Evolutionary conservation across 2,888 invertebrate species (phyloP).

Genomic region (Tetramorium bicarinatum): DNA sequence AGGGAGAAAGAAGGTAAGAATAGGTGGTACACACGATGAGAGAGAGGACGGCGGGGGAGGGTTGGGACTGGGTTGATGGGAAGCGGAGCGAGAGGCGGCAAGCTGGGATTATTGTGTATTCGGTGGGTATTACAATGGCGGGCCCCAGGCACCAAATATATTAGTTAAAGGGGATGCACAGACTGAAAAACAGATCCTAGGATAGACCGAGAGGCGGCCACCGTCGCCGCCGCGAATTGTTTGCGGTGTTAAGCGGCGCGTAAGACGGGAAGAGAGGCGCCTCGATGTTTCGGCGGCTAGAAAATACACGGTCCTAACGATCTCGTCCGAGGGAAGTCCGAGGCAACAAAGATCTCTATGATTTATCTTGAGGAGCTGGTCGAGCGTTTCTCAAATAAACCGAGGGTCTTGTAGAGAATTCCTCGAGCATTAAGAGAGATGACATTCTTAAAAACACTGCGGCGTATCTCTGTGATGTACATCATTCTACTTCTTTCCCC

Average conservation of each 20-base stretch:
- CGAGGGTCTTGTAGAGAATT: not conserved
- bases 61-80: slow-evolving; percentile 41
- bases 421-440: not conserved
- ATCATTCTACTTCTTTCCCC: not conserved
- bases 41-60: not conserved
- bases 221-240: slow-evolving; percentile 35
- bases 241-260: slow-evolving; percentile 47
- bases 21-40: not conserved
- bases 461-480: not conserved
- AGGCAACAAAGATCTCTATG: slow-evolving; percentile 9
- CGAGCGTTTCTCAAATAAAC: slow-evolving; percentile 30
- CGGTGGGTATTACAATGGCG: slow-evolving; percentile 62
- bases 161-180: slow-evolving; percentile 80
- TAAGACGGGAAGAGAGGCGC: slow-evolving; percentile 17
- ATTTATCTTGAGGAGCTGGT: slow-evolving; percentile 4
- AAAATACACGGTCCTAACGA: slow-evolving; percentile 35
- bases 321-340: slow-evolving; percentile 11
- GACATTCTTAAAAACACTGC: not conserved
- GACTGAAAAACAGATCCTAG: slow-evolving; percentile 71
- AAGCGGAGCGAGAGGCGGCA: slow-evolving; percentile 48
- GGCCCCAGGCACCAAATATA: slow-evolving; percentile 79
- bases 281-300: slow-evolving; percentile 35
- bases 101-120: slow-evolving; percentile 64
- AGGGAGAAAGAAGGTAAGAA: slow-evolving; percentile 48
- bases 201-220: slow-evolving; percentile 49